A percentile compares a stretch with the other conserved stretches of the same genome.
phyloP scores from a whole-genome alignment of 2,113 vertebrate genomes.

The Corydoras sp. region DNA sequence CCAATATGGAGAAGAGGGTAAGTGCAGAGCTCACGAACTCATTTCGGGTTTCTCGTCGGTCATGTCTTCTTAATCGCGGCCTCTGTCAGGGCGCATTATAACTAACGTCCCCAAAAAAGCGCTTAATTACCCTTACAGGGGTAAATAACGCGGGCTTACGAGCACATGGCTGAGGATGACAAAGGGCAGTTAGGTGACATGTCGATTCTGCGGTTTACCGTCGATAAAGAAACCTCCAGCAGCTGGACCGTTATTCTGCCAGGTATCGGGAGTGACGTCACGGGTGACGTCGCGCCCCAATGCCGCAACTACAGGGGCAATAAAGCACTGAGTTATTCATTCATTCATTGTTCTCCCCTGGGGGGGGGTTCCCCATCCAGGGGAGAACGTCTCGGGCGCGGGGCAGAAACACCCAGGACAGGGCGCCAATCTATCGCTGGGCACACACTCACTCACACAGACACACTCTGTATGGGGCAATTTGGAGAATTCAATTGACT shows the following conservation, averaged over 20 bases:
- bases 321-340: too few species aligned
- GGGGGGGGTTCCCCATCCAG: too few species aligned
- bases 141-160: background rate
- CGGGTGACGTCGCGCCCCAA: background rate
- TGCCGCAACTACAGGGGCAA: too few species aligned
- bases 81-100: background rate
- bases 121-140: background rate
- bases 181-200: background rate
- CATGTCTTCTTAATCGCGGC: background rate
- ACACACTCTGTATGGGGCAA: too few species aligned
- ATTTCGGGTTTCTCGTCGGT: background rate
- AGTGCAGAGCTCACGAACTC: background rate
- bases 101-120: background rate
- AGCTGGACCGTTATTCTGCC: background rate
- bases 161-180: background rate
- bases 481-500: too few species aligned
- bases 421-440: too few species aligned
- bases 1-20: constrained; percentile 97
- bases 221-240: background rate
- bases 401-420: too few species aligned
- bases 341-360: too few species aligned
- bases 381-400: too few species aligned
- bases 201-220: background rate
- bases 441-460: too few species aligned
- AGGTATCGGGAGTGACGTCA: too few species aligned